Percentiles rank a stretch among this genome's conserved stretches.
Evolutionary conservation across 2,797 vertebrate species (phyloP).

Genomic region (Rhabdomys pumilio): DNA sequence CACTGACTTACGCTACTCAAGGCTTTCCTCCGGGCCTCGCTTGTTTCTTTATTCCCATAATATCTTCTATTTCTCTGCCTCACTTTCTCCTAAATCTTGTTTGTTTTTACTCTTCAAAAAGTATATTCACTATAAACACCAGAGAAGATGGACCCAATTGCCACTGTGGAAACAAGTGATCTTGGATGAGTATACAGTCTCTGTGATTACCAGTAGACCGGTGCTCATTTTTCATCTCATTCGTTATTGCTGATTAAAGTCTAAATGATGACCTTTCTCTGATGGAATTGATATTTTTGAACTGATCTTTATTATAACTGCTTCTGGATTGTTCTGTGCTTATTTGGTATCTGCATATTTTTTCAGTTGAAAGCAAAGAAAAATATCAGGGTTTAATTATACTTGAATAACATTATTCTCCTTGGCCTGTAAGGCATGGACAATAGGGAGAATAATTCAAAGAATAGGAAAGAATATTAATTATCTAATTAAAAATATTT

Average conservation of each 20-base stretch:
- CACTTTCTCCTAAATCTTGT: not conserved
- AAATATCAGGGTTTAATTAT: conserved; percentile 73
- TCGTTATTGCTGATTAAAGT: conserved; percentile 87
- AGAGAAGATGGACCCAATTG: conserved; percentile 84
- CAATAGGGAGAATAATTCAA: conserved; percentile 60
- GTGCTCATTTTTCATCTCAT: conserved; percentile 80
- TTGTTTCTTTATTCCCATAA: not conserved
- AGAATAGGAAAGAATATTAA: conserved; percentile 74
- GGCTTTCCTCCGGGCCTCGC: not conserved
- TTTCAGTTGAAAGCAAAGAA: conserved; percentile 33
- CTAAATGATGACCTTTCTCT: conserved; percentile 85
- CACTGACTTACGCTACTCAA: not conserved
- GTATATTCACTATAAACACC: conserved; percentile 84
- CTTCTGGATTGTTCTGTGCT: conserved; percentile 72
- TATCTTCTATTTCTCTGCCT: not conserved
- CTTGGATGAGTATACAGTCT: conserved; percentile 81
- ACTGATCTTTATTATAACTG: conserved; percentile 80
- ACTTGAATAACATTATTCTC: conserved; percentile 73
- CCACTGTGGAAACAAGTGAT: conserved; percentile 83
- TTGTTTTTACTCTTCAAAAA: conserved; percentile 58
- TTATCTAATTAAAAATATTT: conserved; percentile 57
- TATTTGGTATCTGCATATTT: conserved; percentile 40
- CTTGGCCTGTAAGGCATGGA: conserved; percentile 29
- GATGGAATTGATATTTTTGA: conserved; percentile 84
- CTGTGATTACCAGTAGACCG: conserved; percentile 83